Base-by-base conservation (phyloP, 2,113 vertebrate species). In the Leuciscus idus region DNA sequence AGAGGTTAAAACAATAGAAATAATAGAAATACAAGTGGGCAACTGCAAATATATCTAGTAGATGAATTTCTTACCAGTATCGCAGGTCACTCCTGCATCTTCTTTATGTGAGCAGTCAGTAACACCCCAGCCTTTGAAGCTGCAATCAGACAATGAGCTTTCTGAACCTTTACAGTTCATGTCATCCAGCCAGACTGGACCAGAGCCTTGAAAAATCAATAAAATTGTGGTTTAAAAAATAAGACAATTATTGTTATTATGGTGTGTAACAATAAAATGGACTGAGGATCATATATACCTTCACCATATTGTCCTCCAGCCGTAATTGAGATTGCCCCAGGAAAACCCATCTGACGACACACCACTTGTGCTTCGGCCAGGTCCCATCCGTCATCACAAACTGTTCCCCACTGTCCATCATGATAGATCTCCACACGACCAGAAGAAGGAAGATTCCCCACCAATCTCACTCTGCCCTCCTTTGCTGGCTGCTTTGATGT, bases 341-440 rank as follows among this genome's bases (percentile, higher is more conserved):
- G 70, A 52, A 94, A 96, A 1, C 92, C 90, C 74, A 96, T 93
- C 85, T 95, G 94, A 1, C 91, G 92, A 90, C 96, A 97, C 84
- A 96, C 94, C 19, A 96, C 95, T 1, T 64, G 81, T 1, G 96
- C 95, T 4, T 95, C 95, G 0, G 50, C 30, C 50, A 95, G 76
- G 75, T 93, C 93, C 95, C 95, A 97, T 36, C 85, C 66, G 21
- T 96, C 95, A 15, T 96, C 95, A 77, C 96, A 96, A 86, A 96
- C 93, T 0, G 96, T 96, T 17, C 96, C 96, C 96, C 96, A 96
- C 84, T 83, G 81, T 5, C 94, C 95, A 1, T 88, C 39, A 28
- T 96, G 95, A 89, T 93, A 96, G 80, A 96, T 84, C 89, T 96
- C 96, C 88, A 96, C 96, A 0, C 94, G 92, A 26, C 96, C 96